These are phyloP conservation scores for Cylas formicarius DNA, from an alignment of 1,140 invertebrate genomes.

Conservation along the genomic window DNA sequence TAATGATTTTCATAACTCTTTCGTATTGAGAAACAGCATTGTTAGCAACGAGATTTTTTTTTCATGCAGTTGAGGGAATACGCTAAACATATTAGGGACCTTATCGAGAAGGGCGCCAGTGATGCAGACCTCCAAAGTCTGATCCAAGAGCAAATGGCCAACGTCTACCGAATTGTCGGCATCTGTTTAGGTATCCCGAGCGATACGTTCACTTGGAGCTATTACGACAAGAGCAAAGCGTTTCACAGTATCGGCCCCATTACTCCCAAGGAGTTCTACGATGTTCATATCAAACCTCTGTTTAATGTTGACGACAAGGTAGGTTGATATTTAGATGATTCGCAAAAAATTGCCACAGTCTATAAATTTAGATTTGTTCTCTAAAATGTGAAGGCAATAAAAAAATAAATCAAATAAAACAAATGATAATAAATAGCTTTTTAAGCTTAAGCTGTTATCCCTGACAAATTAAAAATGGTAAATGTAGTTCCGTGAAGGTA, in stretches of 20 bases:
- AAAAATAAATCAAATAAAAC: too few species aligned
- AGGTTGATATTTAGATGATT: conserved; percentile 19
- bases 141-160: conserved; percentile 61
- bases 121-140: conserved; percentile 51
- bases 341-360: too few species aligned
- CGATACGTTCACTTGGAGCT: conserved; percentile 78
- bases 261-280: conserved; percentile 74
- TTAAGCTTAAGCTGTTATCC: too few species aligned
- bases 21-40: neutral
- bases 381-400: too few species aligned
- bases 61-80: conserved; percentile 68
- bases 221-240: conserved; percentile 78
- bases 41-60: neutral
- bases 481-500: too few species aligned
- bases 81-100: conserved; percentile 59
- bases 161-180: conserved; percentile 74
- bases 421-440: too few species aligned
- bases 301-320: conserved; percentile 82
- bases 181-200: conserved; percentile 74
- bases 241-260: conserved; percentile 70
- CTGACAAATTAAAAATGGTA: too few species aligned
- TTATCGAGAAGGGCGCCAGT: conserved; percentile 50
- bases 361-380: too few species aligned
- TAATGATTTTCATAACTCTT: neutral
- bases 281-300: conserved; percentile 66